Evolutionary conservation across 1,140 invertebrate species (phyloP), one percentile per base, ranked within the genome.

Genomic region (Ostrea edulis): DNA sequence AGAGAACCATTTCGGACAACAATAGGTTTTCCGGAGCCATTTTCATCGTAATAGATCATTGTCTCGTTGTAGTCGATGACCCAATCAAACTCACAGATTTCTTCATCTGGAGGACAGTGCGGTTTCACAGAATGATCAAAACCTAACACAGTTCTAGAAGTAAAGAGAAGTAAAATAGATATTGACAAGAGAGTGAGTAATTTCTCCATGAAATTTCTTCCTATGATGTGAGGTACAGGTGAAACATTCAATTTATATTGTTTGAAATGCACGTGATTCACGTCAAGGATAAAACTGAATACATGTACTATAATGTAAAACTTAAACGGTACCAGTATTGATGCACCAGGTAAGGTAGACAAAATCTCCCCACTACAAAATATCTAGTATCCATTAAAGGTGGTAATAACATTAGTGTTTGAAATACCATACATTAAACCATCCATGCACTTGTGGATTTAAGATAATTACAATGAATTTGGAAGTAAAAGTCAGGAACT

Each of bases 1-100:
- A 86, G 71, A 11, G 85, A 53, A 22, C 77, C 85, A 51, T 86
- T 86, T 0, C 68, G 11, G 14, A 86, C 29, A 77, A 86, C 85
- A 20, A 86, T 71, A 22, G 85, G 85, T 9, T 86, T 12, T 77
- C 85, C 85, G 8, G 2, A 20, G 12, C 77, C 44, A 53, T 62
- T n/a, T 20, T 81, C 53, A 51, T 25, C 71, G 53, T 54, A 86
- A 71, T 81, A 86, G 22, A 86, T 77, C 85, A 86, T 86, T 9
- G 85, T 86, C 54, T 86, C 85, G 5, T 35, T 54, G 29, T 81
- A 86, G 22, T 86, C 85, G 9, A 86, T 55, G n/a, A 71, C 52
- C 85, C 85, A 86, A 52, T 81, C 29, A 54, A 86, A 86, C 53
- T 86, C 85, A 53, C 85, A 86, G 3, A 81, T 14, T 7, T 81